Evolutionary conservation across 2,113 vertebrate genomes (phyloP).

Genomic region (Mobula hypostoma): DNA sequence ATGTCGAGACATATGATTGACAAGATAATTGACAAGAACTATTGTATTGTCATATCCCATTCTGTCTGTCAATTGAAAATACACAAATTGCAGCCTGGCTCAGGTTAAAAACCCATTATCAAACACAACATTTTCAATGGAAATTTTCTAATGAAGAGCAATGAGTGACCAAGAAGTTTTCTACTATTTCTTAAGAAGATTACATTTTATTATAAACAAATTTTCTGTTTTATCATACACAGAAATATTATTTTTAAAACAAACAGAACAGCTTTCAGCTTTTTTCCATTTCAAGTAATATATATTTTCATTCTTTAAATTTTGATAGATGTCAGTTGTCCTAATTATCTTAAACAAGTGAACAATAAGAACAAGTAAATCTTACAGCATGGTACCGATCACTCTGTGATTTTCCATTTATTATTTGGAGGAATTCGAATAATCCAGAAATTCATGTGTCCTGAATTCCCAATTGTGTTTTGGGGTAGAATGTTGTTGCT

Average conservation of each 20-base stretch:
- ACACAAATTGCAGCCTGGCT: not conserved
- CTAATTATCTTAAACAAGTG: not conserved
- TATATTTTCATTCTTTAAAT: not conserved
- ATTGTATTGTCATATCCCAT: not conserved
- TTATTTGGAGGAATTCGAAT: constrained; percentile 18
- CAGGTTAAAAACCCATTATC: not conserved
- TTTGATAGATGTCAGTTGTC: not conserved
- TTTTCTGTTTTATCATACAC: not conserved
- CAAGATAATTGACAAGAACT: not conserved
- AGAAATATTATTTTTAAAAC: not conserved
- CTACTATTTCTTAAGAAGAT: not conserved
- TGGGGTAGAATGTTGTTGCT: not conserved
- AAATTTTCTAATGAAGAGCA: not conserved
- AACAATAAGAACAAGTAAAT: not conserved
- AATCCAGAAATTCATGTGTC: constrained; percentile 10
- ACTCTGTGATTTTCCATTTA: not conserved
- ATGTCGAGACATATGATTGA: not conserved
- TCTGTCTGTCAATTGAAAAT: not conserved
- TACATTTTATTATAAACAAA: not conserved
- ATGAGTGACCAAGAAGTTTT: not conserved
- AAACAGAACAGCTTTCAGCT: not conserved
- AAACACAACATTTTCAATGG: not conserved
- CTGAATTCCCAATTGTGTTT: not conserved
- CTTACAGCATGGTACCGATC: not conserved
- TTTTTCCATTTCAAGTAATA: not conserved